A percentile compares a stretch with the other conserved stretches of the same genome.
Evolutionary conservation across 92 coral and sea anemone species (phyloP).

Genomic region (Anthopleura xanthogrammica): DNA sequence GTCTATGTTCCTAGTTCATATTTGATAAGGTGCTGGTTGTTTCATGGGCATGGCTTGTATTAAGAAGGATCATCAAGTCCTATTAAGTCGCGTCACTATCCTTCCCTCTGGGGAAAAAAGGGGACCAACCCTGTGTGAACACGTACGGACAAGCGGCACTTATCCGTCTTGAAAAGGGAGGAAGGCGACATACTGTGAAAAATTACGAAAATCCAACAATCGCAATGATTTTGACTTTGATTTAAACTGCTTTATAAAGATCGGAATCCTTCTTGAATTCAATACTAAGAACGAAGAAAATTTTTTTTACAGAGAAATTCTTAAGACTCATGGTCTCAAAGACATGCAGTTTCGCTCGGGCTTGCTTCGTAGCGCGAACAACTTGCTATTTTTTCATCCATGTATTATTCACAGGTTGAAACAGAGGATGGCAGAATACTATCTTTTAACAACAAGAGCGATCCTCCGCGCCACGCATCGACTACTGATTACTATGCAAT

Average conservation of each 20-base stretch:
- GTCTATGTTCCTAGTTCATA: background rate
- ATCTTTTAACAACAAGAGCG: background rate
- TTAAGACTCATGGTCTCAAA: no score
- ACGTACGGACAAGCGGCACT: background rate
- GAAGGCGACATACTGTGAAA: background rate
- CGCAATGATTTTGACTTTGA: background rate
- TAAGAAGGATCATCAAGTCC: background rate
- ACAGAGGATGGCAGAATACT: background rate
- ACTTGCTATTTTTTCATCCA: background rate
- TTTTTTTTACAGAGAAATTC: no score
- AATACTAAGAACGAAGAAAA: background rate
- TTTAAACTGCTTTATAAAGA: background rate
- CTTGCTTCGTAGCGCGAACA: background rate
- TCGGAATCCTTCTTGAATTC: background rate
- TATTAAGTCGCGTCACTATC: background rate
- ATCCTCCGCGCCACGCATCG: no score
- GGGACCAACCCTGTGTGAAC: background rate
- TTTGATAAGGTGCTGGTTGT: background rate
- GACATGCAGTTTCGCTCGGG: background rate
- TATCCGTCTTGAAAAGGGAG: background rate
- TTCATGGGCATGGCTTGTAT: constrained; percentile 1
- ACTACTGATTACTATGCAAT: no score
- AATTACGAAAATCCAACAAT: background rate
- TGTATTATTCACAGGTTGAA: constrained; percentile 4
- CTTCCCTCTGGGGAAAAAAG: background rate